A percentile compares a stretch with the other conserved stretches of the same genome.
Evolutionary conservation across 2,888 invertebrate genomes (phyloP).

Genomic region (Xestia xanthographa): DNA sequence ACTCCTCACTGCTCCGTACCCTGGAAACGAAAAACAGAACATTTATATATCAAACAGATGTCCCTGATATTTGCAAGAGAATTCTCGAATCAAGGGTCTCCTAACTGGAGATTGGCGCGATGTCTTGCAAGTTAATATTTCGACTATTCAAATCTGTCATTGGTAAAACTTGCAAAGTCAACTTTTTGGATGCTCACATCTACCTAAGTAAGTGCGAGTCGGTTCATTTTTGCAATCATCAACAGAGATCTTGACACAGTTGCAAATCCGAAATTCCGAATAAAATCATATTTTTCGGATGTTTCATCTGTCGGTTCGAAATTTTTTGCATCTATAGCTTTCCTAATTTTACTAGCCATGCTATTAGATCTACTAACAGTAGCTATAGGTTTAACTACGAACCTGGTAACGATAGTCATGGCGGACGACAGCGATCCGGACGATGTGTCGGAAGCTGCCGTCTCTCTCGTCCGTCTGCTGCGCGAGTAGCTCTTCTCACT

Average conservation of each 20-base stretch:
- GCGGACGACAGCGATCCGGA: conserved; percentile 88
- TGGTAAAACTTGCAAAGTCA: neutral
- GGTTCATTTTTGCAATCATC: neutral
- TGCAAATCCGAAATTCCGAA: neutral
- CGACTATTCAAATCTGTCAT: neutral
- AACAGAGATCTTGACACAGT: neutral
- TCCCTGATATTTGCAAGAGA: neutral
- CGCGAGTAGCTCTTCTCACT: conserved; percentile 87
- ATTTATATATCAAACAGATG: neutral
- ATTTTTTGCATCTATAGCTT: neutral
- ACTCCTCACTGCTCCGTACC: conserved; percentile 85
- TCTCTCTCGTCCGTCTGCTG: conserved; percentile 78
- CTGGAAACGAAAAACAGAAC: conserved; percentile 63
- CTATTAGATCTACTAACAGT: neutral
- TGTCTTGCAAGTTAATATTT: neutral
- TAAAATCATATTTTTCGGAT: neutral
- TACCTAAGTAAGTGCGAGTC: neutral
- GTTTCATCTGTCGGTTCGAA: neutral
- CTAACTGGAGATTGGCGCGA: neutral
- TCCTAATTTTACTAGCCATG: neutral
- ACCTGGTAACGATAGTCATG: conserved; percentile 90
- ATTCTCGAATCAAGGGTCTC: neutral
- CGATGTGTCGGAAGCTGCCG: conserved; percentile 82
- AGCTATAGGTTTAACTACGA: conserved; percentile 6
- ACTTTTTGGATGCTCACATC: neutral